phyloP scores from a whole-genome alignment of 2,888 invertebrate genomes.

The Nipponacmea schrenckii region DNA sequence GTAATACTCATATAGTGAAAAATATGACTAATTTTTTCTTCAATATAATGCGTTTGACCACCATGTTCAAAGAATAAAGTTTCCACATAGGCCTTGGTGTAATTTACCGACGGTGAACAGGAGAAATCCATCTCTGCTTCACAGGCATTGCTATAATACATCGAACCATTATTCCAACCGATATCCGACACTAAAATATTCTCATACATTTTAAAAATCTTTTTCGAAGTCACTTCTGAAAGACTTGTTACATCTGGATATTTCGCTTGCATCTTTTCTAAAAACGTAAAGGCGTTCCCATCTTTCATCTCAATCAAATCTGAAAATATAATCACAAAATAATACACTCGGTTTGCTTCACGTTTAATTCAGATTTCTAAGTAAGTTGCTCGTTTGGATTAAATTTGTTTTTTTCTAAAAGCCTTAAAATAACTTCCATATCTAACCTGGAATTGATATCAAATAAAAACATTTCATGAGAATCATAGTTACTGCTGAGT shows the following conservation, averaged over 20 bases:
- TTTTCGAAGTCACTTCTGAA: not conserved
- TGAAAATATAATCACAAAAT: constrained; percentile 20
- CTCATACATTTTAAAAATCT: not conserved
- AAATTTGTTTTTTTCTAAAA: too few relatives aligned
- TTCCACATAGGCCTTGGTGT: too few relatives aligned
- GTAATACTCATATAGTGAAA: constrained; percentile 52
- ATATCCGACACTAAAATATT: not conserved
- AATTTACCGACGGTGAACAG: too few relatives aligned
- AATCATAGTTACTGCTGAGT: too few relatives aligned
- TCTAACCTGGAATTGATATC: too few relatives aligned
- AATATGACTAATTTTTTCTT: constrained; percentile 48
- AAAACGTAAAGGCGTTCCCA: constrained; percentile 29
- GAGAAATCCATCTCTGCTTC: too few relatives aligned
- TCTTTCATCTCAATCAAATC: constrained; percentile 35
- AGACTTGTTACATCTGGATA: constrained; percentile 30
- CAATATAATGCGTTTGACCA: constrained; percentile 29
- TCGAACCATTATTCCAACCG: not conserved
- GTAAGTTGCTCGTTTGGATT: too few relatives aligned
- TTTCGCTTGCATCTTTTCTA: constrained; percentile 30
- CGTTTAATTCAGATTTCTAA: too few relatives aligned
- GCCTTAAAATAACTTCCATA: too few relatives aligned
- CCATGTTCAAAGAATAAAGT: not conserved
- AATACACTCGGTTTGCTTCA: not conserved
- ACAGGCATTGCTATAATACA: not conserved
- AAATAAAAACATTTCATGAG: too few relatives aligned